Conservation (phyloP, 2,113 vertebrate species). For the Brachyhypopomus gauderio region DNA sequence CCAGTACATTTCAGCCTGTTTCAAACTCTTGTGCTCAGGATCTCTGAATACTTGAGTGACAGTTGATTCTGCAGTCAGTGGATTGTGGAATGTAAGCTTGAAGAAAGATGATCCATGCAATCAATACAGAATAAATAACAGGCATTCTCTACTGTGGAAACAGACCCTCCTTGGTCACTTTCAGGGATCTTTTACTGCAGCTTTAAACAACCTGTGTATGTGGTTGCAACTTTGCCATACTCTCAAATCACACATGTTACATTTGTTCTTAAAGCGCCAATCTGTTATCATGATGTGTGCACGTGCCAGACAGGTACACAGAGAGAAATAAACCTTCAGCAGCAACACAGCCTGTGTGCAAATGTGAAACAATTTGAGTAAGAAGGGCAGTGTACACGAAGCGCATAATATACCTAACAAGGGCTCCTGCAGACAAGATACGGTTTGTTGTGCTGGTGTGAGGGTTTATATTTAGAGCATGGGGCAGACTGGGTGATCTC, state of each 20-base stretch:
- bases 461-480: slow-evolving; percentile 71
- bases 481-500: slow-evolving; percentile 70
- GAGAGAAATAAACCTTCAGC: neutral
- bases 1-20: slow-evolving; percentile 28
- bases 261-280: neutral
- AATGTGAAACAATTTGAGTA: slow-evolving; percentile 19
- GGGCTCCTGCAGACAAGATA: slow-evolving; percentile 68
- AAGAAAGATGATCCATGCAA: slow-evolving; percentile 22
- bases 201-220: neutral
- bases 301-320: neutral
- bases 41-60: slow-evolving; percentile 31
- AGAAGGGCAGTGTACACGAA: slow-evolving; percentile 57
- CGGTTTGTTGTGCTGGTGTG: slow-evolving; percentile 70
- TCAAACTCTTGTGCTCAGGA: slow-evolving; percentile 33
- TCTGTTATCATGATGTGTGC: neutral
- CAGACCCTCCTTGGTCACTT: too few species aligned
- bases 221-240: neutral
- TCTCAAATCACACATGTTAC: neutral
- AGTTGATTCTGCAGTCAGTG: slow-evolving; percentile 30
- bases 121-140: slow-evolving; percentile 9
- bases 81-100: slow-evolving; percentile 35
- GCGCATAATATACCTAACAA: slow-evolving; percentile 60
- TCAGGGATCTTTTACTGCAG: neutral
- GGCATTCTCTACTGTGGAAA: too few species aligned
- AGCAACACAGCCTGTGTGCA: neutral